A percentile compares a stretch with the other conserved stretches of the same genome.
Evolutionary conservation across 2,888 invertebrate species (phyloP).

Genomic region (Druceiella hillmani): DNA sequence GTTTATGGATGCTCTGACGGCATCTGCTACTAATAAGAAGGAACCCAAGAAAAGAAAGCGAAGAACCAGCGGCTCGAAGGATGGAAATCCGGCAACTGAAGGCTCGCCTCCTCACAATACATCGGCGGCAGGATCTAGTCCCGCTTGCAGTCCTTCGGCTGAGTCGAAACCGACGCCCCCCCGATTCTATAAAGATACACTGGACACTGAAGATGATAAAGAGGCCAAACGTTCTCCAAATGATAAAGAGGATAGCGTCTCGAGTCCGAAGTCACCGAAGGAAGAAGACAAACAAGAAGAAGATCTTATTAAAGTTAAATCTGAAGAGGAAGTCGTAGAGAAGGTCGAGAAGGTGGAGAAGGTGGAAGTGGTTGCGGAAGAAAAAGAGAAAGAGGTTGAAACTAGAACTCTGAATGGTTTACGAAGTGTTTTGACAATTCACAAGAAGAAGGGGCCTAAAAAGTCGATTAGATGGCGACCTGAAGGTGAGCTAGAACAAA

Average conservation of each 20-base stretch:
- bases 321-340: slow-evolving; percentile 11
- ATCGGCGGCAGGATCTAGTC: slow-evolving; percentile 31
- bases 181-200: slow-evolving; percentile 87
- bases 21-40: slow-evolving; percentile 69
- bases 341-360: slow-evolving; percentile 30
- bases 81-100: slow-evolving; percentile 46
- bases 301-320: slow-evolving; percentile 26
- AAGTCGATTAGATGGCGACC: slow-evolving; percentile 78
- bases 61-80: slow-evolving; percentile 64
- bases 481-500: slow-evolving; percentile 71
- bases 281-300: slow-evolving; percentile 30
- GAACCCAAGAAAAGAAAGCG: slow-evolving; percentile 76
- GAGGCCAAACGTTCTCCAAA: slow-evolving; percentile 33
- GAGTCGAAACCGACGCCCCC: slow-evolving; percentile 55
- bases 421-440: slow-evolving; percentile 68
- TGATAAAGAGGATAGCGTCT: slow-evolving; percentile 28
- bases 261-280: slow-evolving; percentile 31
- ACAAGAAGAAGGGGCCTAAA: slow-evolving; percentile 72
- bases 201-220: slow-evolving; percentile 63
- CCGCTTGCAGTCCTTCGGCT: slow-evolving; percentile 39
- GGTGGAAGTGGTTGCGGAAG: slow-evolving; percentile 34
- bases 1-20: slow-evolving; percentile 87
- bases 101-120: slow-evolving; percentile 52
- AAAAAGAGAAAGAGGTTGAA: slow-evolving; percentile 38
- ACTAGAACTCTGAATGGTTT: slow-evolving; percentile 54